Evolutionary conservation across 2,113 vertebrate species (phyloP), one percentile per base, ranked within the genome.

Genomic region (Poicephalus meyeri): DNA sequence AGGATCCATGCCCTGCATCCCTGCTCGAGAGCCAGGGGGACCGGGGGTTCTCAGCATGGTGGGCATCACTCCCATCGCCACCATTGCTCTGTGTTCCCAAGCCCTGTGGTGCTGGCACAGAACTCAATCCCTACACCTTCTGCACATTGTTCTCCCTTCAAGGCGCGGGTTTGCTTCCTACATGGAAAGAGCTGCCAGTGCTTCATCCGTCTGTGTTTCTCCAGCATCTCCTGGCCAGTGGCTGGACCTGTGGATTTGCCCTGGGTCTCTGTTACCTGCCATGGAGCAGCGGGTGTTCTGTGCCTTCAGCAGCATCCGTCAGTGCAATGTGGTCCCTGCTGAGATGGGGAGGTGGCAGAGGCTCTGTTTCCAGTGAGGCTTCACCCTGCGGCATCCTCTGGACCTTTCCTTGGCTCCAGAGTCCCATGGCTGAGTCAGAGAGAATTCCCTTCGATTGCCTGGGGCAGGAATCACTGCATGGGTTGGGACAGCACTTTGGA

Each of bases 81-180:
- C 39, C 2, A 0, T 37, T 65, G 63, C 90, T 6, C 1, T 0
- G 24, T 39, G n/a, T 16, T 91, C 65, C 61, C 52, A 23, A 61
- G 58, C 42, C 39, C 0, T 0, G 56, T 3, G 12, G 80, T 41
- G 64, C 66, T 0, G 0, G 70, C 70, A 50, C 25, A 6, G 72
- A 29, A 28, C 20, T 76, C 7, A 1, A 17, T 90, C 52, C 70
- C 39, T 39, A 16, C 41, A 6, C 16, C 66, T 79, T 71, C 56
- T 35, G 42, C 73, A 2, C 1, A 1, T 44, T 17, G 4, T 46
- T 41, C 35, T 63, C 47, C 39, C 44, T 39, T 35, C 37, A 10
- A 50, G 91, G 73, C 60, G 14, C 0, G 1, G 13, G 50, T 31
- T 35, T 69, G 13, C 50, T 50, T 69, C 74, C 41, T 64, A 3